Evolutionary conservation across 64 coral and sea anemone genomes (phyloP), one percentile per base, ranked within the genome.

Genomic region (Acropora yongei): DNA sequence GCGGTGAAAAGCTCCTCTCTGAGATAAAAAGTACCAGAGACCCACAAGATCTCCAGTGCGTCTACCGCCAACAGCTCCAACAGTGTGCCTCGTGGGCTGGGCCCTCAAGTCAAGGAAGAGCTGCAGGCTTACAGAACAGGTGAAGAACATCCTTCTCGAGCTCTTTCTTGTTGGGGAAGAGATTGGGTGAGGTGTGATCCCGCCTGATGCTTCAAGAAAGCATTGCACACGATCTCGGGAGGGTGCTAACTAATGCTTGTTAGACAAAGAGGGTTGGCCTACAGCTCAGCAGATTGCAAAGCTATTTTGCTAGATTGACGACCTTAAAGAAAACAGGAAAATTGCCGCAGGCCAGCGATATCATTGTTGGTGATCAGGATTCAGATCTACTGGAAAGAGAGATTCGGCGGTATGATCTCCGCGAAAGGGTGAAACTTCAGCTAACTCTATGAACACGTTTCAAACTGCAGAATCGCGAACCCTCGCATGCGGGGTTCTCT

Each of bases 1-100:
- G 88, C 88, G 14, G 76, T 14, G n/a, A 90, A 90, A 80, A 80
- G 77, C 75, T 77, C 88, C 44, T 67, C 88, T 77, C 13, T 89
- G 41, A 89, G 79, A 89, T 41, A 46, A 49, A 89, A 77, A 42
- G 55, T 77, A 19, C 87, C 87, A 76, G 74, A 76, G 74, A 76
- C 74, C 74, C 74, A 76, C 40, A 76, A 42, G 40, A 76, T 40
- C 74, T 76, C 74, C 74, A 76, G 74, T 76, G 43, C 74, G 42
- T 76, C 74, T 76, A 43, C 74, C 74, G 74, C 40, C 74, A 76
- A 76, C 74, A 76, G 74, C 74, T 76, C 74, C 74, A 76, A 76
- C 74, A 55, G 51, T 55, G 51, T 55, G 69, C 69, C 69, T 73
- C 5, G 69, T 73, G 30, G 69, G 69, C 69, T 73, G 69, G 69